Conservation (phyloP, 2,113 vertebrate genomes). For the Petromus typicus region DNA sequence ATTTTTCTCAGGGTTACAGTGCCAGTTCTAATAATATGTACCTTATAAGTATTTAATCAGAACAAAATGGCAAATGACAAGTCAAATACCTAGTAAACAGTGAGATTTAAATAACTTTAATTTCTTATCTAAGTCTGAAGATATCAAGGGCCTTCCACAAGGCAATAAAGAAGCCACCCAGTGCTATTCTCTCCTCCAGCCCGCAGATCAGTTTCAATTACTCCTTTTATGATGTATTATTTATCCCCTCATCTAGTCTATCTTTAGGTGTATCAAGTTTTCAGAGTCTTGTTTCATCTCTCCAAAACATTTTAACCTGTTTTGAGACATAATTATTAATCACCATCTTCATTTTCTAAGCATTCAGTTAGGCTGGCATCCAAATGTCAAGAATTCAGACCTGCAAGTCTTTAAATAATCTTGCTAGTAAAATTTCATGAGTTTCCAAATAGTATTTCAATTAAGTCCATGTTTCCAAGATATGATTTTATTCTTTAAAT, state of each 20-base stretch:
- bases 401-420: conserved; percentile 45
- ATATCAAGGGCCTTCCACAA: background rate
- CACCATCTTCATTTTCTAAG: conserved; percentile 47
- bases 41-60: background rate
- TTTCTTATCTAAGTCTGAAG: conserved; percentile 23
- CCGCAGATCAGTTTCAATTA: background rate
- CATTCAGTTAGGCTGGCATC: conserved; percentile 24
- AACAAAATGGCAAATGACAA: background rate
- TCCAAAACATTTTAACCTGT: conserved; percentile 41
- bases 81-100: background rate
- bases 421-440: conserved; percentile 63
- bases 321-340: conserved; percentile 56
- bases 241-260: conserved; percentile 1
- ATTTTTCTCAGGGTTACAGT: background rate
- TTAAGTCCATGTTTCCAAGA: conserved; percentile 56
- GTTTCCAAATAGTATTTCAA: conserved; percentile 51
- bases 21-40: background rate
- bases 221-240: conserved; percentile 30
- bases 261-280: conserved; percentile 44
- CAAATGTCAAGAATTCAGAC: conserved; percentile 58
- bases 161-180: background rate
- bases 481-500: conserved; percentile 58
- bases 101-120: background rate
- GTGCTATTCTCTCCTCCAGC: background rate
- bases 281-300: conserved; percentile 1